Percentiles rank a stretch among this genome's conserved stretches.
phyloP scores from a whole-genome alignment of 2,888 invertebrate genomes.

The Ichneumoninae sp. region DNA sequence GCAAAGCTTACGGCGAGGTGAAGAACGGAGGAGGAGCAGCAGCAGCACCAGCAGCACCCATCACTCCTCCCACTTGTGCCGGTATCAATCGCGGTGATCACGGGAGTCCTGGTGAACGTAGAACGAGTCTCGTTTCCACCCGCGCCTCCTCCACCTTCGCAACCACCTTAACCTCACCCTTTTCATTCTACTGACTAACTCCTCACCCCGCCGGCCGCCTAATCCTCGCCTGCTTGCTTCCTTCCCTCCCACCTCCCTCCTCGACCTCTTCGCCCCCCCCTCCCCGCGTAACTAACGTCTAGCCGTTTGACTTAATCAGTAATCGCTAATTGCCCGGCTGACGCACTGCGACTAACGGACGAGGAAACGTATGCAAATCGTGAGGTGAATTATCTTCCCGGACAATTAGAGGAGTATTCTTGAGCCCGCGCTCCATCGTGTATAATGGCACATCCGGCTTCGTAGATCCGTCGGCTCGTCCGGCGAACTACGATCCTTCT shows the following conservation, averaged over 20 bases:
- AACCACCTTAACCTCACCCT: slow-evolving; percentile 61
- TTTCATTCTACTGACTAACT: slow-evolving; percentile 50
- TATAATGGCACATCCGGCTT: slow-evolving; percentile 81
- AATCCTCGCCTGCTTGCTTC: slow-evolving; percentile 60
- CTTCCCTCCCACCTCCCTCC: slow-evolving; percentile 66
- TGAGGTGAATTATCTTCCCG: slow-evolving; percentile 79
- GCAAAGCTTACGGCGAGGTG: slow-evolving; percentile 31
- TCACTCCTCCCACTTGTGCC: slow-evolving; percentile 76
- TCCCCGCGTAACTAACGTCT: slow-evolving; percentile 74
- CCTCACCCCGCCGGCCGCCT: slow-evolving; percentile 38
- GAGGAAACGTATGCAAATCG: slow-evolving; percentile 84
- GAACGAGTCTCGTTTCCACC: slow-evolving; percentile 36
- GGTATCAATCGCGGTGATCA: slow-evolving; percentile 82
- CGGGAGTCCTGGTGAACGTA: slow-evolving; percentile 60
- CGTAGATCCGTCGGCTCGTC: slow-evolving; percentile 34
- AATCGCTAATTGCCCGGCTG: slow-evolving; percentile 84
- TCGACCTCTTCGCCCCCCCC: slow-evolving; percentile 30
- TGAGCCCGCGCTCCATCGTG: slow-evolving; percentile 69
- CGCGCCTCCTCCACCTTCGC: slow-evolving; percentile 43
- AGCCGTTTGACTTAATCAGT: slow-evolving; percentile 84
- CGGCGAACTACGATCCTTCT: slow-evolving; percentile 37
- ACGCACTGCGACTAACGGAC: slow-evolving; percentile 81
- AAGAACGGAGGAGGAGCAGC: slow-evolving; percentile 71
- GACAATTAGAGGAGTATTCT: slow-evolving; percentile 80
- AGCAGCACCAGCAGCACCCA: slow-evolving; percentile 72